Percentiles rank a stretch among this genome's conserved stretches.
Conservation (phyloP, 2,888 invertebrate genomes). For the Gerris lacustris region DNA sequence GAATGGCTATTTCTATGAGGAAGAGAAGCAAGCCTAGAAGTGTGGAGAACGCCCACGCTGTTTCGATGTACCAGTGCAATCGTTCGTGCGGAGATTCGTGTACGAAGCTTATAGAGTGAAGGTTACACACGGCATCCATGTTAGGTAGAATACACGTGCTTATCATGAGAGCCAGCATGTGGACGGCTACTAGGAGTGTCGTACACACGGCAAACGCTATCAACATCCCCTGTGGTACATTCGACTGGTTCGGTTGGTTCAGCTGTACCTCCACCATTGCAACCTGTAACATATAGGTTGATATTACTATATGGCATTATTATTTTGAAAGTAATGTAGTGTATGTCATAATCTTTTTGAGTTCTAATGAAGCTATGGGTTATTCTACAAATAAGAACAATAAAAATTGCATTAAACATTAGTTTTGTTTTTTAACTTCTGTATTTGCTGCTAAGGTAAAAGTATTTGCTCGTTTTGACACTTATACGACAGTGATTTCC, state of each 20-base stretch:
- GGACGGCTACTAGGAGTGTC: constrained; percentile 81
- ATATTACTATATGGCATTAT: constrained; percentile 8
- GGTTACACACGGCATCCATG: constrained; percentile 81
- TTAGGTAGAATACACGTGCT: constrained; percentile 89
- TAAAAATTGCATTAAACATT: too few relatives aligned
- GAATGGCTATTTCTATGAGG: constrained; percentile 77
- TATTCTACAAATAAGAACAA: too few relatives aligned
- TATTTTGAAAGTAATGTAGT: not conserved
- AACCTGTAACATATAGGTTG: constrained; percentile 42
- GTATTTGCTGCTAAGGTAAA: too few relatives aligned
- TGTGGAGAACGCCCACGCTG: constrained; percentile 91
- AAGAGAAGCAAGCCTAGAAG: constrained; percentile 82
- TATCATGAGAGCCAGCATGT: constrained; percentile 91
- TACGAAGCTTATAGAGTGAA: constrained; percentile 49
- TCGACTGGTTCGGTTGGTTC: constrained; percentile 53
- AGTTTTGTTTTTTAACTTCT: too few relatives aligned
- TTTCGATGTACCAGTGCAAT: constrained; percentile 66
- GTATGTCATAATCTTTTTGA: too few relatives aligned
- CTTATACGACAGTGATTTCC: too few relatives aligned
- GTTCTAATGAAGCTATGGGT: not conserved
- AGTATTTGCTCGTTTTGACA: too few relatives aligned
- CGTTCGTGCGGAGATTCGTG: constrained; percentile 62
- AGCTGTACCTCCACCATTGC: constrained; percentile 90
- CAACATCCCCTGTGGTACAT: constrained; percentile 70
- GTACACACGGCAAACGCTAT: constrained; percentile 85